Percentiles rank a stretch among this genome's conserved stretches.
These are phyloP conservation scores for Pterocles orientalis DNA, from an alignment of 2,113 vertebrate genomes.

Conservation along the genomic window DNA sequence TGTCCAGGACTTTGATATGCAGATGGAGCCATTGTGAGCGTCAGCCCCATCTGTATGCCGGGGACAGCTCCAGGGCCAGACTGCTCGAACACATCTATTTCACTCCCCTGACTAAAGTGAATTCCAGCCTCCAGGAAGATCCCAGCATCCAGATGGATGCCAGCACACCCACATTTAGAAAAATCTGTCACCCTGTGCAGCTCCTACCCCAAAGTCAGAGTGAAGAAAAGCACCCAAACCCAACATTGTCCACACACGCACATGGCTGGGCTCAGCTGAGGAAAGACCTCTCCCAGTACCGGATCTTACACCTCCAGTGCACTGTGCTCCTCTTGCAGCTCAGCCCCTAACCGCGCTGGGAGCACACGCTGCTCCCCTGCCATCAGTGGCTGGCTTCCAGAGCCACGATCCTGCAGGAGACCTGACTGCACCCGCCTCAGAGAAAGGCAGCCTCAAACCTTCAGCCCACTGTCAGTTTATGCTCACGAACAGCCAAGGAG, in stretches of 20 bases:
- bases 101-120: constrained; percentile 18
- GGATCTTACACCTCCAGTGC: neutral
- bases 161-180: neutral
- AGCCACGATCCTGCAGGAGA: no score
- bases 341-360: neutral
- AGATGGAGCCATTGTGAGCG: constrained; percentile 51
- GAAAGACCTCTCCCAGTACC: neutral
- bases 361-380: neutral
- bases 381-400: neutral
- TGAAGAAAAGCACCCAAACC: neutral
- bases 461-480: neutral
- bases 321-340: neutral
- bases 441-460: neutral
- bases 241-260: neutral
- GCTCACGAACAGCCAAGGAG: neutral
- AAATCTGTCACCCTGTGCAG: neutral
- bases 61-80: neutral
- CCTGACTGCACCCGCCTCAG: neutral
- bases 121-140: constrained; percentile 20
- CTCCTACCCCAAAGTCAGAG: neutral
- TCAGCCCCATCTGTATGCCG: neutral
- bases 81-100: constrained; percentile 38
- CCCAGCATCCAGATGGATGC: neutral
- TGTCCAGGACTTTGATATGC: constrained; percentile 58
- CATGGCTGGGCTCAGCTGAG: neutral